Evolutionary conservation across 2,888 invertebrate genomes (phyloP).

Genomic region (Drosophila crucigera): DNA sequence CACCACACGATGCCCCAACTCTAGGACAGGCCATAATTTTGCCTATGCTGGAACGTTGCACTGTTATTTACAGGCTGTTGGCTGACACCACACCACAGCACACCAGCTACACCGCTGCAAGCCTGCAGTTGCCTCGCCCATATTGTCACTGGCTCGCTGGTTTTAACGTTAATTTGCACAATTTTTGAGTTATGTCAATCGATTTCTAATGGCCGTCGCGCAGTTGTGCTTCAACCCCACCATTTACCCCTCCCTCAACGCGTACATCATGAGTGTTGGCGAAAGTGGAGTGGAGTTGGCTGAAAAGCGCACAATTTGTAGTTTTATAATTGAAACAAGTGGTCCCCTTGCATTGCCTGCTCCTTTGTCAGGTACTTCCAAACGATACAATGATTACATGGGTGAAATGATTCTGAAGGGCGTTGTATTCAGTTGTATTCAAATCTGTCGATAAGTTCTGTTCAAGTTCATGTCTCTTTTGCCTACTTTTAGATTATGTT

Average conservation of each 20-base stretch:
- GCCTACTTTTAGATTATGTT: conserved; percentile 2
- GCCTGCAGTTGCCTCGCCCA: conserved; percentile 44
- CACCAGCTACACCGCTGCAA: not conserved
- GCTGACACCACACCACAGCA: conserved; percentile 3
- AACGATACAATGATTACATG: conserved; percentile 11
- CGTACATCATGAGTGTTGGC: conserved; percentile 1
- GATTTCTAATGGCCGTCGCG: conserved; percentile 78
- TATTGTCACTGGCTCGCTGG: conserved; percentile 73
- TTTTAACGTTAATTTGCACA: conserved; percentile 81
- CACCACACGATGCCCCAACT: conserved; percentile 5
- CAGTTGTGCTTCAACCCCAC: conserved; percentile 15
- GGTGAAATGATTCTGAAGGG: conserved; percentile 6
- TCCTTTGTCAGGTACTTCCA: conserved; percentile 10
- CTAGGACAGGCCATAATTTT: conserved; percentile 56
- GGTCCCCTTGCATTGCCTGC: conserved; percentile 37
- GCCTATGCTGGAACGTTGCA: conserved; percentile 44
- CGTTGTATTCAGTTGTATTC: not conserved
- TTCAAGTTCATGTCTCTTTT: not conserved
- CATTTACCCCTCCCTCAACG: not conserved
- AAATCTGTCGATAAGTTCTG: conserved; percentile 11
- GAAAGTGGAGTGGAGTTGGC: conserved; percentile 20
- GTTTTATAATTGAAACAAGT: conserved; percentile 73
- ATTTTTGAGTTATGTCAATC: conserved; percentile 82
- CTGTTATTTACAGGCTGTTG: conserved; percentile 64
- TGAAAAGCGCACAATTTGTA: conserved; percentile 63